A percentile compares a stretch with the other conserved stretches of the same genome.
Evolutionary conservation across 2,797 vertebrate genomes (phyloP).

Genomic region (Parotocinclus haroldoi): DNA sequence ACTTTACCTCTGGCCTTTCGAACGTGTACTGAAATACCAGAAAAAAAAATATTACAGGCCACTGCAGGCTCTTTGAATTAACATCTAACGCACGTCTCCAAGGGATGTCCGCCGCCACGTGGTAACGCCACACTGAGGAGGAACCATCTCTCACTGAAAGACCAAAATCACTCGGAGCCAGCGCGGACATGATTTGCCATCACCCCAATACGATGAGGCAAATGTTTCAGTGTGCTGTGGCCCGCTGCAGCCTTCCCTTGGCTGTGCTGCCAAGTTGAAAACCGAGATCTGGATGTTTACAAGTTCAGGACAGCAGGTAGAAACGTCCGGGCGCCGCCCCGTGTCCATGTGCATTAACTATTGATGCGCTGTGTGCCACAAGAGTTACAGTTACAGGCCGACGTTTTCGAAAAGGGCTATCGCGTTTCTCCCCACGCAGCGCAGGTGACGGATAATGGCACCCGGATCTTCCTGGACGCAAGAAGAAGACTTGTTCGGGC

Average conservation of each 20-base stretch:
- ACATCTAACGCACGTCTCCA: conserved; percentile 1
- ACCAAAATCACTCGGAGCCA: conserved; percentile 9
- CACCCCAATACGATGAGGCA: conserved; percentile 6
- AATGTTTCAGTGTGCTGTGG: conserved; percentile 58
- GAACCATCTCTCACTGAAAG: neutral
- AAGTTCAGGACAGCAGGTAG: conserved; percentile 67
- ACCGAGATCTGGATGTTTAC: conserved; percentile 71
- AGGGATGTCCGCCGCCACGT: neutral
- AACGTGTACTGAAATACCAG: conserved; percentile 49
- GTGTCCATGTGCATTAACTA: conserved; percentile 75
- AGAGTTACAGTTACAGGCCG: conserved; percentile 78
- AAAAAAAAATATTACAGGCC: neutral
- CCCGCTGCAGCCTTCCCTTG: conserved; percentile 58
- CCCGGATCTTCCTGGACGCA: conserved; percentile 36
- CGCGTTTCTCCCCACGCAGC: conserved; percentile 65
- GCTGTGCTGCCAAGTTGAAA: conserved; percentile 66
- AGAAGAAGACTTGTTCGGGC: conserved; percentile 3
- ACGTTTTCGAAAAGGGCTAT: conserved; percentile 68
- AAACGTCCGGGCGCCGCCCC: conserved; percentile 74
- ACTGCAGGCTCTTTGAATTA: conserved; percentile 2
- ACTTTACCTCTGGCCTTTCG: conserved; percentile 70
- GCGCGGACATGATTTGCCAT: conserved; percentile 7
- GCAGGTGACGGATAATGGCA: conserved; percentile 41
- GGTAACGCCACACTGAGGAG: neutral
- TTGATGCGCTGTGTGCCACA: conserved; percentile 78